A percentile compares a stretch with the other conserved stretches of the same genome.
phyloP scores from a whole-genome alignment of 2,113 vertebrate species.

The Globicephala melas region DNA sequence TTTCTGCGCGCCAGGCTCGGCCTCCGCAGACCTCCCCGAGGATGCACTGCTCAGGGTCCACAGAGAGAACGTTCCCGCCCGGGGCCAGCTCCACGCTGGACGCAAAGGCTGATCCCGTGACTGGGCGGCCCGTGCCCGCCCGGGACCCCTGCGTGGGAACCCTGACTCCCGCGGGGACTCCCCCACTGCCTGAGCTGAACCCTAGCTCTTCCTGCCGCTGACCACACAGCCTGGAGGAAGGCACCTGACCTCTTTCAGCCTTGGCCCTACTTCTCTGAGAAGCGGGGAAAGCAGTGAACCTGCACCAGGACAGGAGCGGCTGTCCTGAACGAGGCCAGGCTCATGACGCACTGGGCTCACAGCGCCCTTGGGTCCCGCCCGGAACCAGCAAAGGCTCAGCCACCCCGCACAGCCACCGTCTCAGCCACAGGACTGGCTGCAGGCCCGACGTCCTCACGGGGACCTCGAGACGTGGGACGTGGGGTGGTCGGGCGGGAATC shows the following conservation, averaged over 20 bases:
- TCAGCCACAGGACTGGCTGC: not conserved
- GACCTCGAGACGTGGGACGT: accelerated
- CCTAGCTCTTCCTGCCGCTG: accelerated
- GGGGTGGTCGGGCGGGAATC: not conserved
- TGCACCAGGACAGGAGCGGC: accelerated
- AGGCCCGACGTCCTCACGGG: accelerated
- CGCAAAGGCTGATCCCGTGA: accelerated
- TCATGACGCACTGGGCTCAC: accelerated
- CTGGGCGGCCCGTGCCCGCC: accelerated
- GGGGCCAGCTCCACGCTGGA: accelerated
- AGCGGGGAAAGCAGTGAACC: accelerated
- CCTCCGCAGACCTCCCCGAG: not conserved
- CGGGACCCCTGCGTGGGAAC: accelerated
- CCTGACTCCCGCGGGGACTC: not conserved
- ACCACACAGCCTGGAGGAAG: no score
- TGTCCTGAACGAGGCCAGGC: accelerated
- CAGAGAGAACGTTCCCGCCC: accelerated
- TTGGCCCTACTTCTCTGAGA: not conserved
- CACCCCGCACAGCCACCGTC: not conserved
- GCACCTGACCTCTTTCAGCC: no score
- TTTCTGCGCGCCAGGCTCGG: accelerated
- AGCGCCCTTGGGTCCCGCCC: not conserved
- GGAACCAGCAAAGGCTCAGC: accelerated
- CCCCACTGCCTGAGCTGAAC: accelerated
- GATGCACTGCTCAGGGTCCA: accelerated